Base-by-base conservation (phyloP, 2,888 invertebrate genomes). In the Didymodactylos carnosus region DNA sequence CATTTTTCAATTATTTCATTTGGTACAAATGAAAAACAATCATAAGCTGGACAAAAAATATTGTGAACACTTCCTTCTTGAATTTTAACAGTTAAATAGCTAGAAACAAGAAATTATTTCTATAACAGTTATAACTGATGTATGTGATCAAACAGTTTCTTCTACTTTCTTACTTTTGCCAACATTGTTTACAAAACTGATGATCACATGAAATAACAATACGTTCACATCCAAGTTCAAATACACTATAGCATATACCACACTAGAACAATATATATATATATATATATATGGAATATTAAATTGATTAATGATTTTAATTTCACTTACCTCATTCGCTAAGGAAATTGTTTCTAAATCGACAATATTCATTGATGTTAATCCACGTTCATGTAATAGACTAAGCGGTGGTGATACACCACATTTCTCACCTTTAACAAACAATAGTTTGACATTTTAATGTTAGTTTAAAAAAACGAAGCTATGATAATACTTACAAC, bases 11-110 rank as follows among this genome's bases (percentile, higher is more conserved):
- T 88, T 35, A 88, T 82, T 77, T 88, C 88, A 1, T 87, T 87
- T 27, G 88, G 88, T 41, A 88, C 88, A 75, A 88, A 82, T 78
- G 86, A 86, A 77, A 86, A 86, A 80, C 88, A 88, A 77, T 86
- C 85, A 79, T 84, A 87, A 43, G 87, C 88, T 27, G 88, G 88
- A 81, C 88, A 88, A 25, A 87, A 84, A 74, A 88, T 88, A 78
- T 87, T 86, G 79, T 88, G 87, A 16, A 87, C 87, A 78, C 88
- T 87, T 13, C 88, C 88, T 78, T 87, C 88, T 79, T 87, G 85
- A 69, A 88, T 88, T 82, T 88, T 88, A 41, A 87, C 86, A 27
- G 86, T 87, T 75, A 88, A 82, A 80, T 88, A 88, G n/a, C 73
- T 73, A 51, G 3, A 27, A 70, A 25, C 69, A 43, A 39, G 29